Conservation (phyloP, 2,797 vertebrate species). For the Etheostoma nigrum region DNA sequence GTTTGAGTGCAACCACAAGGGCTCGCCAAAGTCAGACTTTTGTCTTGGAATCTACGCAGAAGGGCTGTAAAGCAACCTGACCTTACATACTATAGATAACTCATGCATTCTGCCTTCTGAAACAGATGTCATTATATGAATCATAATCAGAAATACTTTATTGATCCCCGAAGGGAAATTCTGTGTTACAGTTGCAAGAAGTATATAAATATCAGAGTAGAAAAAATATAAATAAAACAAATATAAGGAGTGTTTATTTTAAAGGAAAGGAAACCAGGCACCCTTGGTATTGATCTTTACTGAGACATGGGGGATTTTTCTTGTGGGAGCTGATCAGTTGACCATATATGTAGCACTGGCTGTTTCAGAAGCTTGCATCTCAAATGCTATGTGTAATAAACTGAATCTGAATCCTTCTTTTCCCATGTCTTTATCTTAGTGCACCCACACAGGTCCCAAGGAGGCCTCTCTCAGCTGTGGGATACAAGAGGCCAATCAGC, state of each 20-base stretch:
- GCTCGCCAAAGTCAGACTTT: neutral
- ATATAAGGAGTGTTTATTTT: no score
- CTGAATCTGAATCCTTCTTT: conserved; percentile 14
- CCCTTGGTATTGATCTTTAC: neutral
- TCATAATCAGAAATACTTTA: no score
- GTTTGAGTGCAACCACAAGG: conserved; percentile 8
- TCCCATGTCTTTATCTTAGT: conserved; percentile 67
- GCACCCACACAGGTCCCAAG: conserved; percentile 88
- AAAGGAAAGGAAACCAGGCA: neutral
- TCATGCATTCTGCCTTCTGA: conserved; percentile 6
- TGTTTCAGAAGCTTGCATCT: neutral
- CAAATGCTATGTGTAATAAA: conserved; percentile 7
- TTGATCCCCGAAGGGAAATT: no score
- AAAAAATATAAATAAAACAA: no score
- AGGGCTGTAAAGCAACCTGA: neutral
- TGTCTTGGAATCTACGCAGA: neutral
- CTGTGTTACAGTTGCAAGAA: no score
- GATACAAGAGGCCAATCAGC: conserved; percentile 97
- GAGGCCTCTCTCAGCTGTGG: conserved; percentile 92
- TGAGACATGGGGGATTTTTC: neutral
- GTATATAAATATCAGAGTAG: no score
- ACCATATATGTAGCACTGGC: neutral
- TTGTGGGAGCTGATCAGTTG: neutral
- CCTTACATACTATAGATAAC: neutral
- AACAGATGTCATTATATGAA: conserved; percentile 1